phyloP scores from a whole-genome alignment of 2,113 vertebrate species.

The Shinisaurus crocodilurus region DNA sequence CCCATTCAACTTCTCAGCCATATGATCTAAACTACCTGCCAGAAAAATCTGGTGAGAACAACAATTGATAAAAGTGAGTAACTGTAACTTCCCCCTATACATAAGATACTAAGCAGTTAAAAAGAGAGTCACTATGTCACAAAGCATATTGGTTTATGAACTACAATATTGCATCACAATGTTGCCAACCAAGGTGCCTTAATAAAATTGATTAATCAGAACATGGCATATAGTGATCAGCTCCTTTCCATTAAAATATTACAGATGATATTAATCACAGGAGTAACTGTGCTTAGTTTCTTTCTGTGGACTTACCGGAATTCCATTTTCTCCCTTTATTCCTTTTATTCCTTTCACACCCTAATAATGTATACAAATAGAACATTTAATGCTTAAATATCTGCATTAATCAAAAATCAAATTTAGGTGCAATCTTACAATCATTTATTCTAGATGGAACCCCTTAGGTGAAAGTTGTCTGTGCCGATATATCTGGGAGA shows the following conservation, averaged over 20 bases:
- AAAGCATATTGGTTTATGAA: neutral
- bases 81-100: neutral
- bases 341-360: slow-evolving; percentile 78
- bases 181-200: neutral
- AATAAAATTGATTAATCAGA: neutral
- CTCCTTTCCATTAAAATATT: neutral
- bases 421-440: neutral
- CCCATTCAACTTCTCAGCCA: neutral
- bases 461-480: neutral
- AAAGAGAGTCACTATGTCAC: neutral
- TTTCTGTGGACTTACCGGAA: slow-evolving; percentile 76
- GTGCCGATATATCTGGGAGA: neutral
- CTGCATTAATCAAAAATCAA: neutral
- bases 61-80: neutral
- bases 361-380: slow-evolving; percentile 63
- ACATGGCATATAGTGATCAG: neutral
- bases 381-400: slow-evolving; percentile 6
- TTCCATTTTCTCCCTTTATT: slow-evolving; percentile 75
- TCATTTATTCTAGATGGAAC: neutral
- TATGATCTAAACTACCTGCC: neutral
- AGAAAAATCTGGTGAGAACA: neutral
- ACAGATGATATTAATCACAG: neutral
- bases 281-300: slow-evolving; percentile 5
- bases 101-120: neutral
- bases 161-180: neutral